These are phyloP conservation scores for Scyliorhinus canicula DNA, from an alignment of 2,797 vertebrate species.

Conservation along the genomic window DNA sequence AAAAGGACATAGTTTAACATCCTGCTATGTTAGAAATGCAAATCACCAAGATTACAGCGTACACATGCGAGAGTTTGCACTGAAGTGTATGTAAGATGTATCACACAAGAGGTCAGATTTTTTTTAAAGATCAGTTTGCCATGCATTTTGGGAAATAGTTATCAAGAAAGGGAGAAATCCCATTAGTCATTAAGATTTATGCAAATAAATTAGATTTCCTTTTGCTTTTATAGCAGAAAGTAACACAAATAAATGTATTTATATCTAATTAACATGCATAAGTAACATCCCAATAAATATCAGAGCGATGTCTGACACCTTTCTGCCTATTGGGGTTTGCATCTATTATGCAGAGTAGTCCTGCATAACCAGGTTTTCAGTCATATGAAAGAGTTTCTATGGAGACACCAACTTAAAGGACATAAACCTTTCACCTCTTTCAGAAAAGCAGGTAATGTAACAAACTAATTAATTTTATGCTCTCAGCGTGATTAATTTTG, in stretches of 20 bases:
- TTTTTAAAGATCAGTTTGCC: neutral
- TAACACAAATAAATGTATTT: neutral
- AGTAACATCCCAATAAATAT: constrained; percentile 8
- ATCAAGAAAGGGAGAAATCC: neutral
- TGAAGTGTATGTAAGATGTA: neutral
- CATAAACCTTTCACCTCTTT: neutral
- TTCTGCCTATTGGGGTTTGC: neutral
- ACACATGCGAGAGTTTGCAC: neutral
- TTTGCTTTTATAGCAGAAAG: neutral
- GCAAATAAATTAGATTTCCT: too few relatives aligned
- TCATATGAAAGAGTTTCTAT: neutral
- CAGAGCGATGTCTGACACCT: neutral
- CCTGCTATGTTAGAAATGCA: neutral
- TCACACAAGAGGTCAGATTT: neutral
- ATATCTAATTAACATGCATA: constrained; percentile 22
- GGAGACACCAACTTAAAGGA: constrained; percentile 6
- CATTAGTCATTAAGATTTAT: neutral
- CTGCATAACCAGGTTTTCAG: neutral
- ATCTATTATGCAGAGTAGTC: constrained; percentile 23
- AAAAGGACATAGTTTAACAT: neutral
- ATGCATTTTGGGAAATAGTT: neutral
- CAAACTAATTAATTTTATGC: constrained; percentile 20
- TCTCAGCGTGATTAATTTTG: neutral
- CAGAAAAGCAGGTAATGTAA: constrained; percentile 20
- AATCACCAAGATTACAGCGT: neutral